Evolutionary conservation across 2,113 vertebrate genomes (phyloP), one percentile per base, ranked within the genome.

Genomic region (Anolis carolinensis): DNA sequence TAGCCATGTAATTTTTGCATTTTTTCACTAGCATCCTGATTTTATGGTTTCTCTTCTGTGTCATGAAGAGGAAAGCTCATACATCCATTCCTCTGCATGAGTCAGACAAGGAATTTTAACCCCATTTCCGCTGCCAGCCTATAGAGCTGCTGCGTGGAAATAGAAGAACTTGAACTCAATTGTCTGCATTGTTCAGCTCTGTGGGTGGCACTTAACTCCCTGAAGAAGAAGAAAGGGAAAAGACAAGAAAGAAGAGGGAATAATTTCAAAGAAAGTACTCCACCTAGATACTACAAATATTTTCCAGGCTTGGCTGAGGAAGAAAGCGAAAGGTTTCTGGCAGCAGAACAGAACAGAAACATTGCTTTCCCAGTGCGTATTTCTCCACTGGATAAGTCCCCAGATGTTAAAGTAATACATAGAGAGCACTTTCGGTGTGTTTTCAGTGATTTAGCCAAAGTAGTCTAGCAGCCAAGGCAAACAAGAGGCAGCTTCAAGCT

Each of bases 241-340:
- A 63, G 25, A 23, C 23, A 79, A 73, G 67, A 63, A 62, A 86
- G 77, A 81, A 34, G 30, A 65, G 36, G 55, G 83, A 83, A 84
- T 91, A 89, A 89, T 88, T 91, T 93, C 85, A 91, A 93, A 92
- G 88, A 90, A 94, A 91, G 86, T 67, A 67, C 91, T 92, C 92
- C 90, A 91, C 92, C 95, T 94, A 84, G 93, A 79, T 90, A 93
- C 92, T 91, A 90, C 83, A 91, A 91, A 94, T 89, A 87, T 94
- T 92, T 90, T 90, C 85, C 82, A 68, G 68, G 86, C 91, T 92
- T 94, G 91, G 94, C 89, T 20, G 67, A 50, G 90, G 93, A 95
- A 93, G 89, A 95, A 94, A 94, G 93, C 74, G 74, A 79, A 90
- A 94, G 77, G 71, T 52, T 85, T 89, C 93, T 95, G 95, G 90